Base-by-base conservation (phyloP, 2,797 vertebrate species). In the Momotus momota region DNA sequence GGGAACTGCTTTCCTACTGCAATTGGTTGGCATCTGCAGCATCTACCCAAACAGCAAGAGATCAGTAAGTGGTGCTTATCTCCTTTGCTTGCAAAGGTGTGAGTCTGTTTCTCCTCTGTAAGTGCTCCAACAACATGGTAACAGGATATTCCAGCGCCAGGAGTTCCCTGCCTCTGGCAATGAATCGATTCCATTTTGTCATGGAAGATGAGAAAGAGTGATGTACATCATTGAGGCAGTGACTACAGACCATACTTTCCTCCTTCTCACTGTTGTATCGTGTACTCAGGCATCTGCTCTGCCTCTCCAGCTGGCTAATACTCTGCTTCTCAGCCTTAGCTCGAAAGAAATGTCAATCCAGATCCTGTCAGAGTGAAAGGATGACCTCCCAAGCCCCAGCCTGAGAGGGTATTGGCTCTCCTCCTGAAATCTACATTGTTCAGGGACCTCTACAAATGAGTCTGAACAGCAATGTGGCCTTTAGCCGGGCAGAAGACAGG, bases 401-500 rank as follows among this genome's bases (percentile, higher is more conserved):
- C 8, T n/a, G 45, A 41, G 41, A 78, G 52, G 7, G 10, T 12
- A 2, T 7, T 82, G 71, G 60, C 82, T 90, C 43, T 26, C 8
- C 65, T 80, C 82, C 73, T 81, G 31, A 69, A 64, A 75, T 19
- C 60, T 45, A 23, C 49, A 25, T 20, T 77, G 58, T 25, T 52
- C 54, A 46, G 72, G 20, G 71, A 48, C 11, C 27, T 73, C 81
- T 64, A 71, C 77, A 14, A 57, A 38, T 0, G 1, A 91, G 33
- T 9, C 55, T 46, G 57, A 67, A 72, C 46, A 55, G 31, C 52
- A 77, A 62, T 14, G 51, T 83, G 93, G 95, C 94, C 88, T 95
- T 94, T 94, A 65, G 64, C 54, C 60, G 72, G 58, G 48, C 46
- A 43, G n/a, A 14, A 55, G 65, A 66, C 41, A 49, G 58, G 80